Evolutionary conservation across 2,113 vertebrate genomes (phyloP).

Genomic region (Toxotes chatareus): DNA sequence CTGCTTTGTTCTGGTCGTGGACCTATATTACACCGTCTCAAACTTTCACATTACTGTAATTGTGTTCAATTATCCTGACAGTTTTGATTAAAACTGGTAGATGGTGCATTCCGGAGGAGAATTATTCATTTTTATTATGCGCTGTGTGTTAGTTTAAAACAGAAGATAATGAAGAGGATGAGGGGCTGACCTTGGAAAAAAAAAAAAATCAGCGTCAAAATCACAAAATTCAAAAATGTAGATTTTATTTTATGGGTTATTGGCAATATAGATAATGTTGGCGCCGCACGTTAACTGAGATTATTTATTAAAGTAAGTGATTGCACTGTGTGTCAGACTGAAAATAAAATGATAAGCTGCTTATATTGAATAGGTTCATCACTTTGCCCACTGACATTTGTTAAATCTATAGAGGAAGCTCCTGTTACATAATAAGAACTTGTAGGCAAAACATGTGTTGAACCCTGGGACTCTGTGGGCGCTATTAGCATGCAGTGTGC

Average conservation of each 20-base stretch:
- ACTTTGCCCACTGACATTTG: conserved; percentile 65
- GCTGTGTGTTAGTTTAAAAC: conserved; percentile 47
- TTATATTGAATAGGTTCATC: conserved; percentile 64
- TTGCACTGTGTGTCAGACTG: conserved; percentile 35
- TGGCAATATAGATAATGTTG: conserved; percentile 35
- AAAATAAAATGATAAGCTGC: conserved; percentile 55
- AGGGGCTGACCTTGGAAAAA: conserved; percentile 38
- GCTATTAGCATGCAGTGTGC: conserved; percentile 94
- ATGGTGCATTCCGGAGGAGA: conserved; percentile 57
- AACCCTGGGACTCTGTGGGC: conserved; percentile 86
- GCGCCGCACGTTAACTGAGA: conserved; percentile 22
- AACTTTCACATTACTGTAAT: conserved; percentile 80
- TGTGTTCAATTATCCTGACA: conserved; percentile 79
- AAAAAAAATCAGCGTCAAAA: conserved; percentile 12
- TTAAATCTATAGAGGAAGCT: conserved; percentile 61
- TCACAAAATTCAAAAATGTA: conserved; percentile 28
- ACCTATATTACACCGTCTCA: conserved; percentile 57
- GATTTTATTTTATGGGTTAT: conserved; percentile 21
- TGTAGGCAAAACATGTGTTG: conserved; percentile 70
- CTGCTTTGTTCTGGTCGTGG: conserved; percentile 67
- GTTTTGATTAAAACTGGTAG: conserved; percentile 77
- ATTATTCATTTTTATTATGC: conserved; percentile 55
- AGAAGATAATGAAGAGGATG: conserved; percentile 31
- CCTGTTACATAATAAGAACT: conserved; percentile 78
- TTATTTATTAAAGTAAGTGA: conserved; percentile 58